Evolutionary conservation across 2,113 vertebrate genomes (phyloP).

Genomic region (Macrotus californicus): DNA sequence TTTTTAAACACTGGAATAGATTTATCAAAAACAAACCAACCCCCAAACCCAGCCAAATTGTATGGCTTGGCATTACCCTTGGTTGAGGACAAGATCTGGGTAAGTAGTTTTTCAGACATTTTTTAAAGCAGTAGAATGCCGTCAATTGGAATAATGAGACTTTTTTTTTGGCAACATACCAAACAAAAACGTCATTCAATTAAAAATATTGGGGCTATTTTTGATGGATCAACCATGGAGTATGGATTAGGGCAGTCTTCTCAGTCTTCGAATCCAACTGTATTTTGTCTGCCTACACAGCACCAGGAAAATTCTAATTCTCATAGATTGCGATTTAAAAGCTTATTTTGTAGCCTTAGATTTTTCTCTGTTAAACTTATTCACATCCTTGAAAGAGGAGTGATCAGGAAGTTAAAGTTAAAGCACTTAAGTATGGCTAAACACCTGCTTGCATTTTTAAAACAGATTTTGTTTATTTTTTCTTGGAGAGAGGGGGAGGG

Average conservation of each 20-base stretch:
- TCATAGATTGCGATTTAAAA: background rate
- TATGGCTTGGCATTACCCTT: background rate
- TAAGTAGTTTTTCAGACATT: background rate
- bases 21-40: background rate
- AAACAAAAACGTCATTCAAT: background rate
- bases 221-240: background rate
- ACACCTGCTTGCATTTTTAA: background rate
- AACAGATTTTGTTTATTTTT: no score
- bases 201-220: background rate
- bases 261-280: background rate
- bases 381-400: background rate
- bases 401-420: background rate
- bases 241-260: background rate
- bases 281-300: background rate
- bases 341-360: background rate
- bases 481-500: background rate
- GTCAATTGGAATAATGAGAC: background rate
- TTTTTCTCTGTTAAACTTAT: background rate
- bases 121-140: background rate
- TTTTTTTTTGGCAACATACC: background rate
- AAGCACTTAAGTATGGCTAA: background rate
- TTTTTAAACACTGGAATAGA: background rate
- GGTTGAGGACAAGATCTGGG: background rate
- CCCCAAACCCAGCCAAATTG: background rate
- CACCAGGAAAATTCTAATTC: constrained; percentile 6